phyloP scores from a whole-genome alignment of 1,140 invertebrate genomes.

The Piezodorus guildinii region DNA sequence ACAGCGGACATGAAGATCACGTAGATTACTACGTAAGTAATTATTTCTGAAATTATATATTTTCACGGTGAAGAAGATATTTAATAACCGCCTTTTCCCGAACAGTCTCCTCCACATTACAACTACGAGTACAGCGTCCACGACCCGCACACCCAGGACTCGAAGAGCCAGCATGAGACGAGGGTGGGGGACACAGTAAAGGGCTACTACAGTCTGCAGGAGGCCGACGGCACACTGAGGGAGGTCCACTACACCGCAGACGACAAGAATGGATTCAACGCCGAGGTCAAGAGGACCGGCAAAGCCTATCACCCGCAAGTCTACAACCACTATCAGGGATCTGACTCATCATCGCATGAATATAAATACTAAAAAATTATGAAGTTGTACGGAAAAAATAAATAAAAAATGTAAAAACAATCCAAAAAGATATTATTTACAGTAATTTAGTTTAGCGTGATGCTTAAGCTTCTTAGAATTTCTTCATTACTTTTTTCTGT shows the following conservation, averaged over 20 bases:
- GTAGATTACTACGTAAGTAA: conserved; percentile 26
- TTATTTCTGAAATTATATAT: too few relatives aligned
- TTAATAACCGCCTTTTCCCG: neutral
- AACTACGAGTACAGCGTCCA: conserved; percentile 43
- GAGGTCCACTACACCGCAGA: conserved; percentile 14
- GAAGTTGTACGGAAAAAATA: too few relatives aligned
- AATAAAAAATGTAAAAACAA: too few relatives aligned
- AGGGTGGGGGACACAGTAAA: conserved; percentile 23
- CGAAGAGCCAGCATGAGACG: conserved; percentile 37
- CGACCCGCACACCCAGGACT: conserved; percentile 40
- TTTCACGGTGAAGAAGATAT: too few relatives aligned
- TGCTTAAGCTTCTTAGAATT: too few relatives aligned
- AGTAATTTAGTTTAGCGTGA: too few relatives aligned
- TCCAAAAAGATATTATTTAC: too few relatives aligned
- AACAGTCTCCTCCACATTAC: conserved; percentile 34
- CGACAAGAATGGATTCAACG: conserved; percentile 2
- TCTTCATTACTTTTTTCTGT: too few relatives aligned
- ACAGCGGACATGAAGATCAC: neutral
- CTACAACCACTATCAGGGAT: neutral
- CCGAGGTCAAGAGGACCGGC: neutral
- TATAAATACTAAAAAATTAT: too few relatives aligned
- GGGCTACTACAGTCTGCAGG: conserved; percentile 14
- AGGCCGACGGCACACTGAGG: conserved; percentile 5
- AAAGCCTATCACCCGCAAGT: neutral
- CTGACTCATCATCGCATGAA: too few relatives aligned